Evolutionary conservation across 2,113 vertebrate genomes (phyloP).

Genomic region (Grus americana): DNA sequence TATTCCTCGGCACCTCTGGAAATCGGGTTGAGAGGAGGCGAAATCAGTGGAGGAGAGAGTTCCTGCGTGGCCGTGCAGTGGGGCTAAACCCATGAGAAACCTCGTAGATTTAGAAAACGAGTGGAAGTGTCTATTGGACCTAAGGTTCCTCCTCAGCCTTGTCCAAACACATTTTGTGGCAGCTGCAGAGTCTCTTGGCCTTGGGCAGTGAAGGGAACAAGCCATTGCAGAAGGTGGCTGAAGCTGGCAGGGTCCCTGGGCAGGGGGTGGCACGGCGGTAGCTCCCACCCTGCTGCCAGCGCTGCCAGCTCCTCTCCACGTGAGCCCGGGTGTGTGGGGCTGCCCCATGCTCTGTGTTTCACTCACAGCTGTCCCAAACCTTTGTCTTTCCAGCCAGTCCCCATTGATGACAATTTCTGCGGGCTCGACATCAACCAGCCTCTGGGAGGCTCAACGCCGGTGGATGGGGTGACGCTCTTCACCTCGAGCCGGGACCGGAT

Average conservation of each 20-base stretch:
- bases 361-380: background rate
- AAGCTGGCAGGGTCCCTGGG: background rate
- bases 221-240: background rate
- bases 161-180: background rate
- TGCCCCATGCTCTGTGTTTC: background rate
- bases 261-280: background rate
- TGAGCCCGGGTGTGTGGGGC: background rate
- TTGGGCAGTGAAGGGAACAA: no score
- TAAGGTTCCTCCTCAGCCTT: background rate
- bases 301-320: background rate
- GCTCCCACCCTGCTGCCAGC: background rate
- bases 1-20: background rate
- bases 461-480: constrained; percentile 90
- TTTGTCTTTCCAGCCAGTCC: constrained; percentile 86
- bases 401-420: constrained; percentile 97
- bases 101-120: background rate
- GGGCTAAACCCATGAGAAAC: background rate
- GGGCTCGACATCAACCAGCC: constrained; percentile 99
- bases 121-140: background rate
- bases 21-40: background rate
- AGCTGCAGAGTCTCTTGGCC: background rate
- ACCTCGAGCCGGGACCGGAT: constrained; percentile 92
- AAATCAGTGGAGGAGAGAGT: background rate
- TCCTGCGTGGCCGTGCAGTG: background rate
- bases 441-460: constrained; percentile 89